Percentiles rank a stretch among this genome's conserved stretches.
Evolutionary conservation across 1,140 invertebrate species (phyloP).

Genomic region (Caenorhabditis inopinata): DNA sequence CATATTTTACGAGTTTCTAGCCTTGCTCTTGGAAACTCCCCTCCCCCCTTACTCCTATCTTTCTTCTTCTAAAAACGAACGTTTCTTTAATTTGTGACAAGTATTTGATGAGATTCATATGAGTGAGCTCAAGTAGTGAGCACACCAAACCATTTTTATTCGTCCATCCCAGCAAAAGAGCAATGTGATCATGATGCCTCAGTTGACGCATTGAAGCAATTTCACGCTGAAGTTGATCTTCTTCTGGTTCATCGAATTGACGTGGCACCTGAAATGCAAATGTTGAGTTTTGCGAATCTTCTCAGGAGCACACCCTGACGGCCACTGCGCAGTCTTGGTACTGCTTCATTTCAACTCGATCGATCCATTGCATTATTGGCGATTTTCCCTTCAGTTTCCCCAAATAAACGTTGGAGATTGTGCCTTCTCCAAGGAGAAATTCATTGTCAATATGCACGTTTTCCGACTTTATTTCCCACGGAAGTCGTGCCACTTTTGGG

Average conservation of each 20-base stretch:
- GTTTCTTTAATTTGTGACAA: slow-evolving; percentile 47
- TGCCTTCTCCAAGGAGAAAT: slow-evolving; percentile 49
- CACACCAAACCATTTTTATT: slow-evolving; percentile 49
- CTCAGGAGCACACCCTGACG: slow-evolving; percentile 39
- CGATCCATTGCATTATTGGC: slow-evolving; percentile 51
- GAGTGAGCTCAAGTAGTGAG: slow-evolving; percentile 48
- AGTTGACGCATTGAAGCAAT: slow-evolving; percentile 48
- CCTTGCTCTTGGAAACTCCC: no score
- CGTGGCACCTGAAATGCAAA: slow-evolving; percentile 40
- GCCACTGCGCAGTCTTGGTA: slow-evolving; percentile 53
- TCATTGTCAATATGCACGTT: slow-evolving; percentile 46
- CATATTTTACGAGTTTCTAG: no score
- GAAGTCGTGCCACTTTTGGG: slow-evolving; percentile 30
- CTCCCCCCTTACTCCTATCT: no score
- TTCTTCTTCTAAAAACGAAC: slow-evolving; percentile 1
- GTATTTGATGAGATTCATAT: slow-evolving; percentile 50
- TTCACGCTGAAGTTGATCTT: slow-evolving; percentile 47
- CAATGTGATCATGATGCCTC: slow-evolving; percentile 48
- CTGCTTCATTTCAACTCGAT: slow-evolving; percentile 50
- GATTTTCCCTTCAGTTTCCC: slow-evolving; percentile 52
- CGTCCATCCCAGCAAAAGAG: slow-evolving; percentile 49
- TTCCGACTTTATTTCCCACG: slow-evolving; percentile 52
- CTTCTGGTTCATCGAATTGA: slow-evolving; percentile 49
- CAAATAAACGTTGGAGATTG: slow-evolving; percentile 48
- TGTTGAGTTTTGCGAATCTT: background rate